These are phyloP conservation scores for Rhinichthys klamathensis DNA, from an alignment of 2,113 vertebrate genomes.

Conservation along the genomic window DNA sequence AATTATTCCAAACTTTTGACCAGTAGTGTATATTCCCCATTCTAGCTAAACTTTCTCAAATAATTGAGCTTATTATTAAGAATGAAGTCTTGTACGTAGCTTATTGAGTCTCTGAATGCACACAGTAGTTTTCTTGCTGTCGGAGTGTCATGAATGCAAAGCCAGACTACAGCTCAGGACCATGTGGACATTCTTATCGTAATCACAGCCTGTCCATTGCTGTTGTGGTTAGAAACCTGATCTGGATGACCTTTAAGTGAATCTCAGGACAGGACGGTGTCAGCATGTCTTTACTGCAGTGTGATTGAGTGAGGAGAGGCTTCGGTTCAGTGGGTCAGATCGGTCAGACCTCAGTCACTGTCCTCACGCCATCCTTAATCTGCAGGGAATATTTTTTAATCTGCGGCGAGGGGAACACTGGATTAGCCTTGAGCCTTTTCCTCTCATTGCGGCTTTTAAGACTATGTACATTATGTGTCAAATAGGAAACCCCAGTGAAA, in stretches of 20 bases:
- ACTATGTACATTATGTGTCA: not conserved
- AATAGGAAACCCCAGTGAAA: not conserved
- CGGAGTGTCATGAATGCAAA: not conserved
- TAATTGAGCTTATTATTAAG: no score
- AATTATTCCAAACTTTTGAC: not conserved
- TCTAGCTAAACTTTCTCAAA: no score
- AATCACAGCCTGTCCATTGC: conserved; percentile 17
- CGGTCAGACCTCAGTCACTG: not conserved
- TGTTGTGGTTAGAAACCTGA: conserved; percentile 26
- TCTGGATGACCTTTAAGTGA: conserved; percentile 12
- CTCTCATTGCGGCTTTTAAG: not conserved
- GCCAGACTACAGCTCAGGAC: not conserved
- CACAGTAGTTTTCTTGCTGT: not conserved
- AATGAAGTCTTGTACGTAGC: no score
- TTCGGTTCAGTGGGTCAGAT: conserved; percentile 2
- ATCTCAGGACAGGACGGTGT: not conserved
- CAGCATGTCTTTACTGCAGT: not conserved
- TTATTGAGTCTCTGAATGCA: not conserved
- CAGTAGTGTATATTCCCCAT: not conserved
- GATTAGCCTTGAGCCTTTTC: not conserved
- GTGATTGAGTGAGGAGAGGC: not conserved
- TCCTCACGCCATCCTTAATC: not conserved
- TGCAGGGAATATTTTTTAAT: conserved; percentile 1
- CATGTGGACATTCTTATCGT: not conserved
- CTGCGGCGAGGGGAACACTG: not conserved